phyloP scores from a whole-genome alignment of 2,888 invertebrate species.

The Andrena camellia region DNA sequence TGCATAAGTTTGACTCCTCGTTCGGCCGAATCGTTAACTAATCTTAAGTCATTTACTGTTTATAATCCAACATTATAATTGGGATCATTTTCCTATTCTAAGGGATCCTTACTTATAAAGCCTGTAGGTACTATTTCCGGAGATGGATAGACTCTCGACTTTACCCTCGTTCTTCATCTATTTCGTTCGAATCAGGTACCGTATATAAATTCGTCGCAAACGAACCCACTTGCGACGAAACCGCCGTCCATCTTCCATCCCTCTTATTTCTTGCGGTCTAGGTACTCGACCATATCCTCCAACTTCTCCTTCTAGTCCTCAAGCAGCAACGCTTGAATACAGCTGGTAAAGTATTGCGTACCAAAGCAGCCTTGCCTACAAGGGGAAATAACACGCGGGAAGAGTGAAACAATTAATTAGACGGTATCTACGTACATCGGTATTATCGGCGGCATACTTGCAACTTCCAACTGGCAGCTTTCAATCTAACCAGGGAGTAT shows the following conservation, averaged over 20 bases:
- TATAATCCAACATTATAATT: no score
- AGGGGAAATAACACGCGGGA: slow-evolving; percentile 9
- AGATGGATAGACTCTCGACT: slow-evolving; percentile 29
- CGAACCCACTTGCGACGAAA: slow-evolving; percentile 52
- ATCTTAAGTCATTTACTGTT: no score
- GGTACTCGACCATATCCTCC: slow-evolving; percentile 92
- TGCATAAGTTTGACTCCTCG: no score
- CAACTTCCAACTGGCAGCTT: no score
- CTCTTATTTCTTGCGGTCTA: slow-evolving; percentile 88
- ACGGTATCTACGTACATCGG: not conserved
- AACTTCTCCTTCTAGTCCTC: slow-evolving; percentile 92
- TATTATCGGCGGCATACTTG: not conserved
- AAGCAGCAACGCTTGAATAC: slow-evolving; percentile 92
- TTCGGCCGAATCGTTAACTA: no score
- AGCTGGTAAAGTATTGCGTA: slow-evolving; percentile 92
- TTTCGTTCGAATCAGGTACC: slow-evolving; percentile 30
- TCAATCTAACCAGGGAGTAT: not conserved
- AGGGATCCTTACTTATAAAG: no score
- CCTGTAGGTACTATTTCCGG: no score
- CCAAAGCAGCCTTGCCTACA: slow-evolving; percentile 93
- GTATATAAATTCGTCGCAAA: slow-evolving; percentile 16
- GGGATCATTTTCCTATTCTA: no score
- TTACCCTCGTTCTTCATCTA: slow-evolving; percentile 34
- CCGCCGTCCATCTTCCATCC: slow-evolving; percentile 65
- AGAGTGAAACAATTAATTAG: slow-evolving; percentile 3